phyloP scores from a whole-genome alignment of 2,113 vertebrate species.

The Periophthalmodon schlosseri region DNA sequence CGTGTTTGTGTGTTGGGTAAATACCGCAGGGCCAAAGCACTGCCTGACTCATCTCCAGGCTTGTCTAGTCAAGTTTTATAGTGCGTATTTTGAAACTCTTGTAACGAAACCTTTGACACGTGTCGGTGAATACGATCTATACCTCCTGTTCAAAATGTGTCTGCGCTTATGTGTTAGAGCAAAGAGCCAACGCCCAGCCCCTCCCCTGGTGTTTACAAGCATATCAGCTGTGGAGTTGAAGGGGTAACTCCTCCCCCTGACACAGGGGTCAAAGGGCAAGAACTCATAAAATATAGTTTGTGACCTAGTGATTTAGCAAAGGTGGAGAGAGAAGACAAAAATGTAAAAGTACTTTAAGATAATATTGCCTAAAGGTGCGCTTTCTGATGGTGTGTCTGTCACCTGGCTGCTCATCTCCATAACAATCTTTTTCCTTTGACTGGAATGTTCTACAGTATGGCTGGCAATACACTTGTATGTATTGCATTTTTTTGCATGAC shows the following conservation, averaged over 20 bases:
- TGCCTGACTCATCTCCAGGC: slow-evolving; percentile 37
- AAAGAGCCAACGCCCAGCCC: slow-evolving; percentile 14
- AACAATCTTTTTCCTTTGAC: too few relatives aligned
- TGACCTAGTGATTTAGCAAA: too few relatives aligned
- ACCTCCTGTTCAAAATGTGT: not conserved
- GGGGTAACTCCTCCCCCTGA: not conserved
- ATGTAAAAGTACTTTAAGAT: too few relatives aligned
- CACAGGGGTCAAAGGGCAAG: not conserved
- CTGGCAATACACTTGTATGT: too few relatives aligned
- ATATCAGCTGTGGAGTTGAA: slow-evolving; percentile 1
- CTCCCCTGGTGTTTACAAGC: not conserved
- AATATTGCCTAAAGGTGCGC: too few relatives aligned
- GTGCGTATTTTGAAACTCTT: slow-evolving; percentile 23
- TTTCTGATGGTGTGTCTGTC: too few relatives aligned
- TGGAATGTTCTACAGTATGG: too few relatives aligned
- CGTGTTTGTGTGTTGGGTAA: slow-evolving; percentile 14
- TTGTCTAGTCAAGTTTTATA: slow-evolving; percentile 54
- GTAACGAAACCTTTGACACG: not conserved
- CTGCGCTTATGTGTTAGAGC: not conserved
- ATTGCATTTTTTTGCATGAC: too few relatives aligned
- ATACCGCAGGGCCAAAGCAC: slow-evolving; percentile 12
- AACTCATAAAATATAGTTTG: too few relatives aligned
- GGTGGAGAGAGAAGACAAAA: not conserved
- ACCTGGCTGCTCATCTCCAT: too few relatives aligned
- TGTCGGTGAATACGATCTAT: not conserved